Conservation (phyloP, 1,140 invertebrate genomes). For the Drosophila fuyamai region DNA sequence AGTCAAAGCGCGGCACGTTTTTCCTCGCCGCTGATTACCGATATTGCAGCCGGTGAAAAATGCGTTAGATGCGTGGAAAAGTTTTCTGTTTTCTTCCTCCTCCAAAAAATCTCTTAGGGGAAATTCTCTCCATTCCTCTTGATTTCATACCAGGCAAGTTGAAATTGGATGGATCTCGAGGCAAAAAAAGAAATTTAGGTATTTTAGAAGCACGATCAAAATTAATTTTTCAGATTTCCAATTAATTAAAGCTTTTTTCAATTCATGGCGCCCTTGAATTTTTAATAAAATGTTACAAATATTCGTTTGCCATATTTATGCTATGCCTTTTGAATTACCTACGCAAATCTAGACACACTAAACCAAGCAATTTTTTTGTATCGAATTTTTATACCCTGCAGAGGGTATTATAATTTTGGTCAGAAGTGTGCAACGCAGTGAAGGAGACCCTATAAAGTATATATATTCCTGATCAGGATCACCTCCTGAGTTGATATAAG, state of each 20-base stretch:
- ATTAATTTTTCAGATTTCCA: slow-evolving; percentile 1
- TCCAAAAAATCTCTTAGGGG: slow-evolving; percentile 53
- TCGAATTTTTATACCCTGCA: no score
- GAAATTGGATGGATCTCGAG: not conserved
- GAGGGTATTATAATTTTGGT: no score
- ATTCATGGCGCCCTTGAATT: no score
- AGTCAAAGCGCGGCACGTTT: slow-evolving; percentile 36
- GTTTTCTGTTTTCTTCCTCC: slow-evolving; percentile 49
- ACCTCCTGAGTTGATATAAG: no score
- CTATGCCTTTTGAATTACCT: no score
- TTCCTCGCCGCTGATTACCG: slow-evolving; percentile 60
- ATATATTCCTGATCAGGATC: no score
- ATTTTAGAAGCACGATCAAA: slow-evolving; percentile 10
- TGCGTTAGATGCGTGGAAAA: slow-evolving; percentile 78
- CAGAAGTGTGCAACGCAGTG: no score
- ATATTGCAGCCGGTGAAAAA: slow-evolving; percentile 75
- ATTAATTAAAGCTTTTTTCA: not conserved
- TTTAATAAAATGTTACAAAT: not conserved
- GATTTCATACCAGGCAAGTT: slow-evolving; percentile 12
- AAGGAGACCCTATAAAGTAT: no score
- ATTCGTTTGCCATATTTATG: not conserved
- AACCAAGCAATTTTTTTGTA: no score
- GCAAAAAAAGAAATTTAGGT: slow-evolving; percentile 2
- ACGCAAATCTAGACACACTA: no score
- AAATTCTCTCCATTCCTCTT: slow-evolving; percentile 25